These are phyloP conservation scores for Dryoscopus gambensis DNA, from an alignment of 2,113 vertebrate species.

Conservation along the genomic window DNA sequence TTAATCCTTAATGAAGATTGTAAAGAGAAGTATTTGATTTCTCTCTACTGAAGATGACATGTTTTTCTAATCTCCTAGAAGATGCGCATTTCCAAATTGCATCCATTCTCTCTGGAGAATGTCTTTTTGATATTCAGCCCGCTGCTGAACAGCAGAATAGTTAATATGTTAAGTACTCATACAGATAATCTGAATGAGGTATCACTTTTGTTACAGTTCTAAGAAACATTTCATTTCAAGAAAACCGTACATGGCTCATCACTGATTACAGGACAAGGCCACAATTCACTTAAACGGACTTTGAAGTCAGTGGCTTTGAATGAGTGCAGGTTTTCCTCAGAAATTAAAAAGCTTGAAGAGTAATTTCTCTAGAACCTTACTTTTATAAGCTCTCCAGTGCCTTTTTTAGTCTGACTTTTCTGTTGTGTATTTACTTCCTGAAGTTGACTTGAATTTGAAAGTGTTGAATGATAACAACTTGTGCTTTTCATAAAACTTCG, in stretches of 20 bases:
- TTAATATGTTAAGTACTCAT: neutral
- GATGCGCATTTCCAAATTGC: neutral
- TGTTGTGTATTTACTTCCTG: neutral
- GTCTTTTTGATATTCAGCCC: neutral
- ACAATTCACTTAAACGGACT: neutral
- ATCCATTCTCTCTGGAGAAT: neutral
- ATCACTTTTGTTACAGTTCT: neutral
- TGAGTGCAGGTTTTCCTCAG: neutral
- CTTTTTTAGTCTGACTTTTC: neutral
- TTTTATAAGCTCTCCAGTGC: neutral
- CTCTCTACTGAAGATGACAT: neutral
- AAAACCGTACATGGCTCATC: neutral
- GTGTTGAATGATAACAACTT: neutral
- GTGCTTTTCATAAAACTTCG: neutral
- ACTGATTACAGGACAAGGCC: neutral
- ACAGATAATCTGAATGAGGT: neutral
- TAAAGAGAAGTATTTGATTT: neutral
- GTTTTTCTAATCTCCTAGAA: neutral
- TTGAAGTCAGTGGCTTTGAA: neutral
- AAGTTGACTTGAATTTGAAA: neutral
- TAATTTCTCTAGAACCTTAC: neutral
- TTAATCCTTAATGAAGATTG: neutral
- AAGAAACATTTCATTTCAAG: neutral
- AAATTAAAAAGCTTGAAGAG: neutral
- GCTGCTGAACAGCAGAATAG: neutral